Percentiles rank a stretch among this genome's conserved stretches.
phyloP scores from a whole-genome alignment of 2,888 invertebrate genomes.

The Rhamphomyia laevipes region DNA sequence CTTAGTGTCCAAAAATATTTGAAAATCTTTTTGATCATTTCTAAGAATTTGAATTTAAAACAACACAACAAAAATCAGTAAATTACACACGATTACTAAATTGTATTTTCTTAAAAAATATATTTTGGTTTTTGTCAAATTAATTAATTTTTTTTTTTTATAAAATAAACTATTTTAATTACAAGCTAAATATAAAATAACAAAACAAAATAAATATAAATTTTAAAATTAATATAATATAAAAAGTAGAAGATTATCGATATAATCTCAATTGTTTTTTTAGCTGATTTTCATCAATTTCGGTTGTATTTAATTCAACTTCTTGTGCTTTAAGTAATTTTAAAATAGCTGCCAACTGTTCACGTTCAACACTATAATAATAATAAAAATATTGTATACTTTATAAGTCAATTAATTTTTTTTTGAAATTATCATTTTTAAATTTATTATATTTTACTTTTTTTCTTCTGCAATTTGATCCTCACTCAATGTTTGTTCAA shows the following conservation, averaged over 20 bases:
- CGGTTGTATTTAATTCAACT: conserved; percentile 25
- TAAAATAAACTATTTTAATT: no score
- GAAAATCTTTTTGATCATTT: no score
- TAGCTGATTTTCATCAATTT: conserved; percentile 25
- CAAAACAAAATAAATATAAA: no score
- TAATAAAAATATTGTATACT: not conserved
- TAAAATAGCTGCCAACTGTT: conserved; percentile 27
- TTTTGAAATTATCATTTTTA: not conserved
- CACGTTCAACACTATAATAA: conserved; percentile 24
- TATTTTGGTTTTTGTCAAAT: no score
- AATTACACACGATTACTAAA: no score
- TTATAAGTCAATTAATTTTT: not conserved
- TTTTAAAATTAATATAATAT: no score
- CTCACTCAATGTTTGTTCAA: conserved; percentile 12
- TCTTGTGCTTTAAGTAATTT: conserved; percentile 27
- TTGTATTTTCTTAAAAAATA: no score
- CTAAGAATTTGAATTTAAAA: no score
- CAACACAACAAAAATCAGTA: no score
- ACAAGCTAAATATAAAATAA: no score
- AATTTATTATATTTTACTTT: conserved; percentile 9
- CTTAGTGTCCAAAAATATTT: no score
- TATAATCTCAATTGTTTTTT: conserved; percentile 27
- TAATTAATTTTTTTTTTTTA: no score
- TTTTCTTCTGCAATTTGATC: conserved; percentile 14
- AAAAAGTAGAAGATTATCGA: conserved; percentile 13